A percentile compares a stretch with the other conserved stretches of the same genome.
Conservation (phyloP, 2,797 vertebrate genomes). For the Peromyscus eremicus region DNA sequence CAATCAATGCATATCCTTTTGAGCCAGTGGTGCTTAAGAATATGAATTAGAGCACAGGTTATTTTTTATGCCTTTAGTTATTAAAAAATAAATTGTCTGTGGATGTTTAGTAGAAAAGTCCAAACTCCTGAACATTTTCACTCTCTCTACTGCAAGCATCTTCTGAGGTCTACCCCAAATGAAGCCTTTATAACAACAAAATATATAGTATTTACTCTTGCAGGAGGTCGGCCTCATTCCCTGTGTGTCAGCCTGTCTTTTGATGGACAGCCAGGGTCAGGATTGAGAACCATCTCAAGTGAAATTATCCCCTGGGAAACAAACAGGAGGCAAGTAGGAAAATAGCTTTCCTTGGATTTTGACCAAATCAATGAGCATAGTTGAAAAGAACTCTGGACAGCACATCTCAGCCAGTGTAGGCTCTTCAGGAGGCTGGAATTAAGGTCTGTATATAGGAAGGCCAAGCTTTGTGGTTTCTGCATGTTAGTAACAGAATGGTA, state of each 20-base stretch:
- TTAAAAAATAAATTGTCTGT: background rate
- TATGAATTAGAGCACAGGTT: background rate
- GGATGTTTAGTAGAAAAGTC: background rate
- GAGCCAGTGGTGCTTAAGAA: background rate
- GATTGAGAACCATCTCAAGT: background rate
- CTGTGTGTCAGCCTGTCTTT: background rate
- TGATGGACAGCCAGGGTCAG: background rate
- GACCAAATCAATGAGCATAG: background rate
- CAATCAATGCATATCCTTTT: background rate
- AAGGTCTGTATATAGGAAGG: background rate
- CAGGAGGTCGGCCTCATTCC: background rate
- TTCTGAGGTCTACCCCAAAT: background rate
- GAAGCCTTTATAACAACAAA: background rate
- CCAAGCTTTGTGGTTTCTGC: background rate
- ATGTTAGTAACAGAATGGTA: background rate
- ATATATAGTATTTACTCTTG: background rate
- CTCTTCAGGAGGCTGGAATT: background rate
- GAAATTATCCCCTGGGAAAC: conserved; percentile 4
- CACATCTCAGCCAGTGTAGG: background rate
- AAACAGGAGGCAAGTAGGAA: background rate
- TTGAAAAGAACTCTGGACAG: background rate
- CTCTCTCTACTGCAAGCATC: background rate
- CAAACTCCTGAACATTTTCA: background rate
- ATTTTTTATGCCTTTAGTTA: background rate
- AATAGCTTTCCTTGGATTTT: background rate